Evolutionary conservation across 53 echinoderm and acorn worm species (phyloP), one percentile per base, ranked within the genome.

Genomic region (Mesocentrotus franciscanus): DNA sequence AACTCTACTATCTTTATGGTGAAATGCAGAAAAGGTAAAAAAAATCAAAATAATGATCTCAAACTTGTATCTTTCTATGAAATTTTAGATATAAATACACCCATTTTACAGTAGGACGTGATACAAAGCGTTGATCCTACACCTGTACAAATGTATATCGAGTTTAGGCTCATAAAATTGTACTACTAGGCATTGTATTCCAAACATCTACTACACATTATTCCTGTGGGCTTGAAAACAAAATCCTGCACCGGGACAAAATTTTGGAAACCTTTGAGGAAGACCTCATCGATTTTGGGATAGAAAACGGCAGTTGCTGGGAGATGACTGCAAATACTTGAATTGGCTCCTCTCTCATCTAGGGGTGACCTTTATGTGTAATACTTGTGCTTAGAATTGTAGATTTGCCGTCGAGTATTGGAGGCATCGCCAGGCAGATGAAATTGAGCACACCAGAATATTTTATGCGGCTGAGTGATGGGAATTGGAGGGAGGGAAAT

Each of bases 321-420:
- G 74, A 55, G 92, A 56, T 75, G 92, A 92, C 57, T 92, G 92
- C 78, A 60, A 93, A 93, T 78, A 61, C 93, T 93, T 93, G 93
- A 81, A 93, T 93, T 79, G 93, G 93, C 27, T 79, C 56, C 78
- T 93, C 61, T 93, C 78, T 81, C 79, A 93, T 78, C 81, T 81
- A 20, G 78, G 93, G 81, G 60, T 64, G 61, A 64, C 58, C 93
- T 81, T 81, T 93, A 57, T 34, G 15, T 13, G 7, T 57, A 83
- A 34, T 55, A 93, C 60, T 81, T 60, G 60, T 18, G 78, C 78
- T 93, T 58, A 81, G 79, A 79, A 93, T 59, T 79, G 93, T 93
- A 60, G 78, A 93, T 93, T 93, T 91, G 61, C 91, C 58, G 24
- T 56, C 10, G 87, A 87, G 87, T 58, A 87, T 30, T 91, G 66